phyloP scores from a whole-genome alignment of 2,888 invertebrate species.

The Eudemis profundana region DNA sequence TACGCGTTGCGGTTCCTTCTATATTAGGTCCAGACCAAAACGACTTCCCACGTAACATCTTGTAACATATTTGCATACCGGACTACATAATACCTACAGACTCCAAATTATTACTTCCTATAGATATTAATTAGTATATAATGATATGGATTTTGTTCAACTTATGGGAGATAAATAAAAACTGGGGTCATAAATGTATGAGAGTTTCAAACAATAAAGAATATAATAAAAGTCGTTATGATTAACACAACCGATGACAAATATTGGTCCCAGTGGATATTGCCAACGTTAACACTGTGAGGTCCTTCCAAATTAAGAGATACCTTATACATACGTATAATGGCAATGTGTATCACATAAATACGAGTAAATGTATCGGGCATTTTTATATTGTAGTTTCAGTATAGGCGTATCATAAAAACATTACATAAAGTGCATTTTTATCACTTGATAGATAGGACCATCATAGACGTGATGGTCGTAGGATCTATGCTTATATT shows the following conservation, averaged over 20 bases:
- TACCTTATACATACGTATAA: not conserved
- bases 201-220: not conserved
- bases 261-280: not conserved
- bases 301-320: constrained; percentile 3
- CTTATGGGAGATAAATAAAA: not conserved
- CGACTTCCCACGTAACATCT: constrained; percentile 25
- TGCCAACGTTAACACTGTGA: not conserved
- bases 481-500: too few species aligned
- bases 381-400: not conserved
- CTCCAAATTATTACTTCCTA: constrained; percentile 15
- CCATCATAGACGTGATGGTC: too few species aligned
- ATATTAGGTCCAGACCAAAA: constrained; percentile 15
- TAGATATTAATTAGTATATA: constrained; percentile 12
- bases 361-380: not conserved
- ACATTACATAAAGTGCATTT: constrained; percentile 16
- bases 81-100: constrained; percentile 10
- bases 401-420: not conserved
- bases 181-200: constrained; percentile 7
- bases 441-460: too few species aligned
- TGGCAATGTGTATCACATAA: not conserved
- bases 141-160: constrained; percentile 7
- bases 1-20: constrained; percentile 2
- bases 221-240: not conserved
- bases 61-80: constrained; percentile 22
- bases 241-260: not conserved